phyloP scores from a whole-genome alignment of 2,797 vertebrate species.

The Tinamus major region DNA sequence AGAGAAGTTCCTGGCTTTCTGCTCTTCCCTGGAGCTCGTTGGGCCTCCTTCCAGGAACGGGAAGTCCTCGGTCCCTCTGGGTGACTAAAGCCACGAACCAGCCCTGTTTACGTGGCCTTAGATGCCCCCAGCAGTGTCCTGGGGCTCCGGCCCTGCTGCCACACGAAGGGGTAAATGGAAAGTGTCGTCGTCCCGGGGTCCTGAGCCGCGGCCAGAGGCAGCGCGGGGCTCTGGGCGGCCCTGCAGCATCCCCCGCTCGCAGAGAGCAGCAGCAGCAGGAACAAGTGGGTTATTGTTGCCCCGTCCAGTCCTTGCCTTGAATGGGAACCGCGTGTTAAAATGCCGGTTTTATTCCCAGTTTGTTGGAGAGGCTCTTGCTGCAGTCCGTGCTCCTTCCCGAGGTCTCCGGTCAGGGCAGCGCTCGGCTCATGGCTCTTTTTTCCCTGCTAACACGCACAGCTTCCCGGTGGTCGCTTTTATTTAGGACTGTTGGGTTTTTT shows the following conservation, averaged over 20 bases:
- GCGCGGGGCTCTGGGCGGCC: no score
- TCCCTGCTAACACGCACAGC: background rate
- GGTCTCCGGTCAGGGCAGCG: background rate
- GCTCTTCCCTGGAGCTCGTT: background rate
- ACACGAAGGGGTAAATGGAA: background rate
- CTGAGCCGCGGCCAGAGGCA: background rate
- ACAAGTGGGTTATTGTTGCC: conserved; percentile 37
- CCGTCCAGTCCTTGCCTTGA: background rate
- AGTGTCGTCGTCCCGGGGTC: background rate
- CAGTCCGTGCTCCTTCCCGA: background rate
- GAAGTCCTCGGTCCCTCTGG: background rate
- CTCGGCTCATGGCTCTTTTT: background rate
- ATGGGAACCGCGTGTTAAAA: conserved; percentile 36
- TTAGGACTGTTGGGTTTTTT: background rate
- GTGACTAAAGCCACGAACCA: background rate
- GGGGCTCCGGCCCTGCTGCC: background rate
- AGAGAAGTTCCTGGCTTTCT: background rate
- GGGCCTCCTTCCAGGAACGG: background rate
- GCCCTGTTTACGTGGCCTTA: background rate
- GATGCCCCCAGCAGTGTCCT: background rate
- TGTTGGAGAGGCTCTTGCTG: background rate
- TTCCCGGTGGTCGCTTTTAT: background rate
- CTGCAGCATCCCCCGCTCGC: background rate
- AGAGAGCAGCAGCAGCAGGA: background rate
- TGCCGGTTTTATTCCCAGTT: background rate